Base-by-base conservation (phyloP, 2,797 vertebrate species). In the Caiman crocodilus region DNA sequence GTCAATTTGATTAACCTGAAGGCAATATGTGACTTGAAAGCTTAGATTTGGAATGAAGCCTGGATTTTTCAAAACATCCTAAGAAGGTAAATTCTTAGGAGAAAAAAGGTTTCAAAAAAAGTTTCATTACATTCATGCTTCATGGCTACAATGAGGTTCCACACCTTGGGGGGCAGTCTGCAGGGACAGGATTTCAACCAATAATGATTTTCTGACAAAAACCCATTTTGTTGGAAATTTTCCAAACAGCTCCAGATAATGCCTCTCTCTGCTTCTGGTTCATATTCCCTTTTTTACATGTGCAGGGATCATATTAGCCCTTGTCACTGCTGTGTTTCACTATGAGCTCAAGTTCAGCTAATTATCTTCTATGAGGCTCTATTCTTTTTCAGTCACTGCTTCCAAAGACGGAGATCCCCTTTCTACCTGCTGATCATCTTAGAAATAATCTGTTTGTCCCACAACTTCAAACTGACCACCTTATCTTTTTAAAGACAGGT, bases 371-470 rank as follows among this genome's bases (percentile, higher is more conserved):
- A 2, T 73, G 58, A 74, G 4, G 0, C 14, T 3, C 10, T 2
- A 0, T 3, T 7, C 10, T n/a, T 65, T 73, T 30, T 6, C 20
- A 23, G 2, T 65, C 28, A 65, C 64, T n/a, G 10, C 32, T 86
- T 73, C 79, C 56, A 57, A 15, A 9, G n/a, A 65, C 6, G 18
- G 28, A 65, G 8, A n/a, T 65, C n/a, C 64, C 30, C 64, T 7
- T 65, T n/a, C 30, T 17, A 65, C 7, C 11, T 17, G 28, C 64
- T 18, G n/a, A 65, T 65, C 30, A 65, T 65, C 30, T 30, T 65
- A 65, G 64, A 30, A 65, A 2, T 17, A 4, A 9, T 7, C 17
- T 26, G 21, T 9, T 12, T 0, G 0, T 12, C 11, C 30, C 81
- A 6, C 26, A 35, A 20, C 5, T 20, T 50, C 2, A 3, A 5